Percentiles rank a stretch among this genome's conserved stretches.
Conservation (phyloP, 2,113 vertebrate species). For the Pelvicachromis taeniatus region DNA sequence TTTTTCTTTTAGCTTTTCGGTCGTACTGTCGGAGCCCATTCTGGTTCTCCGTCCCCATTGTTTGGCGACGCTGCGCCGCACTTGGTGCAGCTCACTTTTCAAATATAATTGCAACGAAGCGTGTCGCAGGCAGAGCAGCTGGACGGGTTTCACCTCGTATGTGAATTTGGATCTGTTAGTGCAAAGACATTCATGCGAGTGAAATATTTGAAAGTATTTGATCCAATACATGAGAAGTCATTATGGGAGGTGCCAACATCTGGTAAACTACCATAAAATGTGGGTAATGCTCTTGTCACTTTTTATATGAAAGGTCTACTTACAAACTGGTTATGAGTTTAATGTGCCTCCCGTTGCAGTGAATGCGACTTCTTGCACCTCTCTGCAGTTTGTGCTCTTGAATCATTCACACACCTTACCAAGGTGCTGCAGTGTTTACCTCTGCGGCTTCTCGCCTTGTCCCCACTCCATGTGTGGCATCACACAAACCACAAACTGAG, state of each 20-base stretch:
- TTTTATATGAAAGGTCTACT: neutral
- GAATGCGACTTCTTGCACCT: neutral
- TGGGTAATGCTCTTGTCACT: neutral
- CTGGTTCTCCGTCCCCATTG: conserved; percentile 48
- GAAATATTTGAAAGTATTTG: neutral
- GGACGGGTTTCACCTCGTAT: neutral
- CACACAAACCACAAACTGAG: conserved; percentile 53
- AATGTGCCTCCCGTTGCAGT: neutral
- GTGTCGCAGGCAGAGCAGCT: neutral
- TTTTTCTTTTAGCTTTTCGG: neutral
- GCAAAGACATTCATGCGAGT: neutral
- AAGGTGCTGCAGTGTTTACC: conserved; percentile 41
- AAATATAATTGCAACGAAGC: neutral
- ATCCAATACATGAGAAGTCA: neutral
- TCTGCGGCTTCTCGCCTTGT: conserved; percentile 52
- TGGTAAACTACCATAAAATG: neutral
- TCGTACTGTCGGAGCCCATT: conserved; percentile 1
- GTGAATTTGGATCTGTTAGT: neutral
- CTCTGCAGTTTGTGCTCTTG: neutral
- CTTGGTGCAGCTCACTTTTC: conserved; percentile 2
- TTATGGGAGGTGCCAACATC: neutral
- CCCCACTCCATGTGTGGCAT: conserved; percentile 42
- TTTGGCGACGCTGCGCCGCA: conserved; percentile 27
- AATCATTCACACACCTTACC: conserved; percentile 13
- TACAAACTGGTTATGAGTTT: neutral